Evolutionary conservation across 2,797 vertebrate species (phyloP).

Genomic region (Octomys mimax): DNA sequence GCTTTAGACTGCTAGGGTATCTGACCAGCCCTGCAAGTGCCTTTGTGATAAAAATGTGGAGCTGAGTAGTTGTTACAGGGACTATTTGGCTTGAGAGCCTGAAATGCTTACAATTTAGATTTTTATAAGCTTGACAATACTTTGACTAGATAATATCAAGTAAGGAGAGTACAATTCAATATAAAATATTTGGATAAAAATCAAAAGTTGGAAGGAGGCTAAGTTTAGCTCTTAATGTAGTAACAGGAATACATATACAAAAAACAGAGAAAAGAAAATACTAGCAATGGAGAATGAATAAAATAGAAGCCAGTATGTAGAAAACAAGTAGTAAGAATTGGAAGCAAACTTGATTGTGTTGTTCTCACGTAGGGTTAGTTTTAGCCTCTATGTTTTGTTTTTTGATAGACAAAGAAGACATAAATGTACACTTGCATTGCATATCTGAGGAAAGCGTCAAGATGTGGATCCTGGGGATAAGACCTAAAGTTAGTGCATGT

Average conservation of each 20-base stretch:
- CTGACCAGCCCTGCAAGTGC: not conserved
- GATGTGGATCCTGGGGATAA: not conserved
- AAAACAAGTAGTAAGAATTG: not conserved
- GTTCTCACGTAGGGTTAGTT: not conserved
- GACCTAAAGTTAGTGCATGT: not conserved
- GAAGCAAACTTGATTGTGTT: not conserved
- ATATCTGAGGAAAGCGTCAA: not conserved
- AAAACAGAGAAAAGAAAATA: constrained; percentile 21
- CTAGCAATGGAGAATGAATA: not conserved
- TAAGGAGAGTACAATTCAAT: not conserved
- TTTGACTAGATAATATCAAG: constrained; percentile 8
- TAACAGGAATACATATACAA: not conserved
- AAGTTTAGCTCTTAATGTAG: not conserved
- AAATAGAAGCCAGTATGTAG: not conserved
- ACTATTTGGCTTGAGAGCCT: not conserved
- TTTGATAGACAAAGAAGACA: not conserved
- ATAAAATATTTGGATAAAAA: not conserved
- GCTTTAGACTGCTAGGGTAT: too few species aligned
- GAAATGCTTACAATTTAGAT: not conserved
- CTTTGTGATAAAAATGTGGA: constrained; percentile 23
- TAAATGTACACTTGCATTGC: not conserved
- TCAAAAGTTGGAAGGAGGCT: not conserved
- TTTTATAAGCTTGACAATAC: not conserved
- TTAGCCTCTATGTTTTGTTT: constrained; percentile 7
- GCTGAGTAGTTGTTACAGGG: not conserved